phyloP scores from a whole-genome alignment of 2,888 invertebrate genomes.

The Eupithecia pulchellata region DNA sequence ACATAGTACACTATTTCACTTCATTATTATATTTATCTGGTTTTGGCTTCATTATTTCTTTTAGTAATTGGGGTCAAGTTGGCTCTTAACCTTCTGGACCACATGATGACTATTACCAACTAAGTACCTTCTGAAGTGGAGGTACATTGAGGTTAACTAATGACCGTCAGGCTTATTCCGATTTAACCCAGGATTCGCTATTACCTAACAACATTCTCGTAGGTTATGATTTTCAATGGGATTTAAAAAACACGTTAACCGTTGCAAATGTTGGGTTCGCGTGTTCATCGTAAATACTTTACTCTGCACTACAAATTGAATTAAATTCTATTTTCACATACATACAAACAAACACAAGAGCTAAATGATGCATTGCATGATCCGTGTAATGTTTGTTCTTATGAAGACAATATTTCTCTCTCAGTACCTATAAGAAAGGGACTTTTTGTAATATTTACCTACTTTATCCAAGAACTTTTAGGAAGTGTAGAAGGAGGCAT shows the following conservation, averaged over 20 bases:
- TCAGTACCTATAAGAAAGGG: neutral
- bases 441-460: neutral
- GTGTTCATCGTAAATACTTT: conserved; percentile 19
- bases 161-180: neutral
- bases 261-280: conserved; percentile 36
- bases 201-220: neutral
- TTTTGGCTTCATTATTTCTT: neutral
- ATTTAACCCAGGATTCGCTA: neutral
- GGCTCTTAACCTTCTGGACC: neutral
- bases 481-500: neutral
- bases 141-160: neutral
- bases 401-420: conserved; percentile 9
- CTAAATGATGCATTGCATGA: conserved; percentile 33
- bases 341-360: conserved; percentile 13
- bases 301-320: conserved; percentile 31
- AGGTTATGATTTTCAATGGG: conserved; percentile 18
- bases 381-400: conserved; percentile 16
- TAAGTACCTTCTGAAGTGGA: neutral
- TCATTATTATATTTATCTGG: no score
- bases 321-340: conserved; percentile 32
- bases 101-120: neutral
- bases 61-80: neutral
- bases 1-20: neutral
- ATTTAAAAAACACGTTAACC: conserved; percentile 20
- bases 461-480: neutral